These are phyloP conservation scores for Gopherus evgoodei DNA, from an alignment of 2,113 vertebrate species.

Conservation along the genomic window DNA sequence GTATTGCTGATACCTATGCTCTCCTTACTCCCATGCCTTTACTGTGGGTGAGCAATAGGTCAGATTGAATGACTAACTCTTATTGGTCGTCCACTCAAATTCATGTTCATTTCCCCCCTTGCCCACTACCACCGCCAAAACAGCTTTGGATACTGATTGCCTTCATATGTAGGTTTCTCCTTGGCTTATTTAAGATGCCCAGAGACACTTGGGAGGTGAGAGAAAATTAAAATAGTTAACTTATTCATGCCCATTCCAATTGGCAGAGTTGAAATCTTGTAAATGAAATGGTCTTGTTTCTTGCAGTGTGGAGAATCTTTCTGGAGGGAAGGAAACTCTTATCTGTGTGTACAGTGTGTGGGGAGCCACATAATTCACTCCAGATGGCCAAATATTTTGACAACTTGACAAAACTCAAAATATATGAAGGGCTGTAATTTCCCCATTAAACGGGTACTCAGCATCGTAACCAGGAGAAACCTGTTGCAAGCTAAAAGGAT, in stretches of 20 bases:
- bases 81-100: background rate
- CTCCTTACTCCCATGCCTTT: background rate
- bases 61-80: background rate
- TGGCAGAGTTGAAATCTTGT: background rate
- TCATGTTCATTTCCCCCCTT: background rate
- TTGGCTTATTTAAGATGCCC: background rate
- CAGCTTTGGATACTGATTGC: background rate
- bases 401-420: slow-evolving; percentile 23
- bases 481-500: background rate
- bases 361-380: slow-evolving; percentile 1
- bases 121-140: background rate
- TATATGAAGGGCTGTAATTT: background rate
- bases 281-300: background rate
- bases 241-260: background rate
- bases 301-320: background rate
- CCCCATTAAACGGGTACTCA: slow-evolving; percentile 10
- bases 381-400: slow-evolving; percentile 54
- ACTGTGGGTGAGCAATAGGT: background rate
- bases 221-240: background rate
- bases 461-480: background rate
- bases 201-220: background rate
- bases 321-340: background rate
- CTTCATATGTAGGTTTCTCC: background rate
- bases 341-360: background rate
- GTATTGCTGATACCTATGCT: background rate